Percentiles rank a stretch among this genome's conserved stretches.
phyloP scores from a whole-genome alignment of 2,888 invertebrate genomes.

The Alsophila aescularia region DNA sequence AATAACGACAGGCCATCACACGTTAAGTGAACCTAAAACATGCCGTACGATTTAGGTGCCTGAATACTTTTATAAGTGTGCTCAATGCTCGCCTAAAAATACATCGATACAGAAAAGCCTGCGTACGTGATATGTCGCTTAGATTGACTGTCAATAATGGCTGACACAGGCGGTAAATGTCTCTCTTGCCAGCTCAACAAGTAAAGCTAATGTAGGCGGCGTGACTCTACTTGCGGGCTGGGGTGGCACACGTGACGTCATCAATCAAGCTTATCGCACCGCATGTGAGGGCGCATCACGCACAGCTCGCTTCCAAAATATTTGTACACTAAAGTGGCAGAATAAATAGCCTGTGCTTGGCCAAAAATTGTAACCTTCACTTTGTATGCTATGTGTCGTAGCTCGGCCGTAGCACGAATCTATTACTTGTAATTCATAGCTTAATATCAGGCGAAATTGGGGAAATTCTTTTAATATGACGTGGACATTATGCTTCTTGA shows the following conservation, averaged over 20 bases:
- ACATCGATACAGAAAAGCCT: not conserved
- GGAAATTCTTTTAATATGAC: slow-evolving; percentile 7
- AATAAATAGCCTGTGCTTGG: slow-evolving; percentile 14
- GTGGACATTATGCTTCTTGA: not conserved
- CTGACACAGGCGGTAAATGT: slow-evolving; percentile 23
- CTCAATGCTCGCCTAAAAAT: not conserved
- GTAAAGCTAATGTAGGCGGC: slow-evolving; percentile 56
- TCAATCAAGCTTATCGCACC: slow-evolving; percentile 77
- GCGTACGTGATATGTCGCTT: slow-evolving; percentile 1
- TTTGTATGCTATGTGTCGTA: slow-evolving; percentile 25
- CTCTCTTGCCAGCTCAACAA: slow-evolving; percentile 47
- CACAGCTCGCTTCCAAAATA: slow-evolving; percentile 35
- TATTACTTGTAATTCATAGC: slow-evolving; percentile 2
- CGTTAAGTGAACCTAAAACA: too few relatives aligned
- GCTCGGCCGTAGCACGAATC: slow-evolving; percentile 28
- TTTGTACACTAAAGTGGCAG: slow-evolving; percentile 22
- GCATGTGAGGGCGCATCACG: slow-evolving; percentile 47
- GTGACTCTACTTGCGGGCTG: slow-evolving; percentile 34
- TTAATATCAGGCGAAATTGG: slow-evolving; percentile 1
- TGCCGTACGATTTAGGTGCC: too few relatives aligned
- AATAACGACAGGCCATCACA: too few relatives aligned
- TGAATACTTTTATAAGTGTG: too few relatives aligned
- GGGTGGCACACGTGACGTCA: slow-evolving; percentile 61
- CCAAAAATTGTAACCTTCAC: slow-evolving; percentile 11
- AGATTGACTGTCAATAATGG: slow-evolving; percentile 33